Evolutionary conservation across 2,888 invertebrate genomes (phyloP).

Genomic region (Brachyptera putata): DNA sequence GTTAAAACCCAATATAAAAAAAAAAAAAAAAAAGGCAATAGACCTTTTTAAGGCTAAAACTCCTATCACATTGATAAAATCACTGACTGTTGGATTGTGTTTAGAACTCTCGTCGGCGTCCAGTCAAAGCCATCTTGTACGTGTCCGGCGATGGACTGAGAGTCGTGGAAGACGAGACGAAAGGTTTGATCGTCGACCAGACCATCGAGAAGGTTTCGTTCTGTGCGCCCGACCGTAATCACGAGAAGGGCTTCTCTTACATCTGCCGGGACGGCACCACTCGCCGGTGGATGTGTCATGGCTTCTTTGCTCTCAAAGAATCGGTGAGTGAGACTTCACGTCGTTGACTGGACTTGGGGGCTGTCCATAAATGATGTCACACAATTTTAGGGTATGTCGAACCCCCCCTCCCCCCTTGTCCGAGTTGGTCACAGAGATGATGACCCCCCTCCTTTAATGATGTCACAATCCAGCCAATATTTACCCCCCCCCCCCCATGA

Average conservation of each 20-base stretch:
- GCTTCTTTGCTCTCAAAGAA: slow-evolving; percentile 93
- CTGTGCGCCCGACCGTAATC: slow-evolving; percentile 97
- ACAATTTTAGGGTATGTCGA: too few species aligned
- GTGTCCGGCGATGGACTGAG: slow-evolving; percentile 93
- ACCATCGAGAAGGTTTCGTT: slow-evolving; percentile 99
- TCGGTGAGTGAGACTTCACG: too few species aligned
- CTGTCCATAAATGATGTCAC: background rate
- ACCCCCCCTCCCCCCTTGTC: too few species aligned
- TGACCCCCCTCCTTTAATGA: too few species aligned
- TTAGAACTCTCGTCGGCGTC: slow-evolving; percentile 81
- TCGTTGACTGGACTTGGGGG: background rate
- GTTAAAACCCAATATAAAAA: too few species aligned
- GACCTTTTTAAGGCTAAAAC: too few species aligned
- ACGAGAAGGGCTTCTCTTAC: slow-evolving; percentile 97
- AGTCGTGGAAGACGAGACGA: slow-evolving; percentile 98
- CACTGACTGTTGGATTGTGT: background rate
- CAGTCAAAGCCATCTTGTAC: slow-evolving; percentile 83
- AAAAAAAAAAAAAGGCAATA: too few species aligned
- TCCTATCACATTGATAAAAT: too few species aligned
- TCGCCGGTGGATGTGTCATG: slow-evolving; percentile 99
- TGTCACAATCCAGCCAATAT: too few species aligned
- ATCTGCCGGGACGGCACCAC: slow-evolving; percentile 99
- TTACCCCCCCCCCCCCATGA: too few species aligned
- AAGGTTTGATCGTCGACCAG: slow-evolving; percentile 97
- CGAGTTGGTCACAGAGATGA: too few species aligned